Evolutionary conservation across 2,888 invertebrate genomes (phyloP).

Genomic region (Philaethria dido): DNA sequence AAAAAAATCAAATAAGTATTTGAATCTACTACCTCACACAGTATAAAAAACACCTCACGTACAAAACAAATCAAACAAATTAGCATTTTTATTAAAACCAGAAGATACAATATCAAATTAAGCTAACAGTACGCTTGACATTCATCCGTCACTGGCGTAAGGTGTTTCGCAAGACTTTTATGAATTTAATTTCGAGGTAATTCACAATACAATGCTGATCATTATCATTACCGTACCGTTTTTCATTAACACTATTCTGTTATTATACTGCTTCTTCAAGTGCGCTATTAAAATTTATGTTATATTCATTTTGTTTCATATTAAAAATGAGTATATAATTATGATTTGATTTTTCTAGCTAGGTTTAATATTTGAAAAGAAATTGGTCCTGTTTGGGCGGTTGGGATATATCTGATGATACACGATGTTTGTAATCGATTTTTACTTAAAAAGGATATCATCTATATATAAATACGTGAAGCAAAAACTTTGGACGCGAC

Average conservation of each 20-base stretch:
- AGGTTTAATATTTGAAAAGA: no score
- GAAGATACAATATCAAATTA: slow-evolving; percentile 17
- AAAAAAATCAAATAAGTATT: no score
- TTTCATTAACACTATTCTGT: slow-evolving; percentile 30
- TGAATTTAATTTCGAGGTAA: slow-evolving; percentile 55
- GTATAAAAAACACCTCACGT: neutral
- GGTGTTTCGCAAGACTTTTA: slow-evolving; percentile 47
- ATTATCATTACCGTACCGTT: slow-evolving; percentile 36
- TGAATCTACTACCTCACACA: neutral
- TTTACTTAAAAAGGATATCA: no score
- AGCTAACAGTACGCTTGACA: slow-evolving; percentile 44
- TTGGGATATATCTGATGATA: no score
- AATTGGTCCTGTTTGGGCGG: no score
- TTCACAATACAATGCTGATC: slow-evolving; percentile 56
- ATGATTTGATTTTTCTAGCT: neutral
- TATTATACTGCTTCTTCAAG: slow-evolving; percentile 25
- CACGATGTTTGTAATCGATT: no score
- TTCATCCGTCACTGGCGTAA: slow-evolving; percentile 43
- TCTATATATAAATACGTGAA: no score
- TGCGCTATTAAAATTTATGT: neutral
- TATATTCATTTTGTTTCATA: slow-evolving; percentile 8
- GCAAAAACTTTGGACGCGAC: no score
- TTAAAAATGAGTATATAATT: slow-evolving; percentile 2
- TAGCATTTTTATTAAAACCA: neutral
- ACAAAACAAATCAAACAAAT: neutral